Conservation (phyloP, 2,113 vertebrate species). For the Cyanocitta stelleri region DNA sequence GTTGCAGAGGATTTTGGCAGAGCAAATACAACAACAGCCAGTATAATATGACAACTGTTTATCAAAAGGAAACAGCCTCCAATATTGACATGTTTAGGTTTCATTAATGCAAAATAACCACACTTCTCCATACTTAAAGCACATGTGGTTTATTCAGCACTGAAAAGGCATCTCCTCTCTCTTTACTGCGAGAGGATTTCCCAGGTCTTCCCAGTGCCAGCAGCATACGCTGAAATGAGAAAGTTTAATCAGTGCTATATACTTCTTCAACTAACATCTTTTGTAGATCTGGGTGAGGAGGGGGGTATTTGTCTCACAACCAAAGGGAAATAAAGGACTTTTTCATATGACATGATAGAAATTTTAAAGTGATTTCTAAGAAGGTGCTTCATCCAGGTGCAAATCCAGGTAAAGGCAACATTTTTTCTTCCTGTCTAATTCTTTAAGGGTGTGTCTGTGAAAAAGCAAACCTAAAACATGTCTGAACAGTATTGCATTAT, state of each 20-base stretch:
- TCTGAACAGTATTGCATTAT: neutral
- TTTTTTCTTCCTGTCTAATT: neutral
- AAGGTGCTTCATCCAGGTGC: neutral
- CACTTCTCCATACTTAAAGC: neutral
- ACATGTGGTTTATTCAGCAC: neutral
- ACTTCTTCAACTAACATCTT: neutral
- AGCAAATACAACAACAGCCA: neutral
- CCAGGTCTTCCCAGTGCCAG: neutral
- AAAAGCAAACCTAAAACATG: neutral
- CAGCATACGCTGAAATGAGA: neutral
- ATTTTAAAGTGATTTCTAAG: neutral
- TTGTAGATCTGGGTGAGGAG: neutral
- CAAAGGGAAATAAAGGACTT: neutral
- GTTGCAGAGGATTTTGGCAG: neutral
- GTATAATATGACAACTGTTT: neutral
- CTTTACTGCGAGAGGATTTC: neutral
- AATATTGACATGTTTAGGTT: neutral
- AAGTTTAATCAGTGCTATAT: neutral
- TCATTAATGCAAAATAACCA: neutral
- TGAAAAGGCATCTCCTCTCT: neutral
- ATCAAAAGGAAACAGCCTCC: neutral
- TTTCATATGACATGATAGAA: neutral
- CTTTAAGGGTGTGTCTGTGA: neutral
- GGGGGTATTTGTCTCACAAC: neutral
- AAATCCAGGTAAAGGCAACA: neutral